Conservation (phyloP, 2,113 vertebrate species). For the Pedetes capensis region DNA sequence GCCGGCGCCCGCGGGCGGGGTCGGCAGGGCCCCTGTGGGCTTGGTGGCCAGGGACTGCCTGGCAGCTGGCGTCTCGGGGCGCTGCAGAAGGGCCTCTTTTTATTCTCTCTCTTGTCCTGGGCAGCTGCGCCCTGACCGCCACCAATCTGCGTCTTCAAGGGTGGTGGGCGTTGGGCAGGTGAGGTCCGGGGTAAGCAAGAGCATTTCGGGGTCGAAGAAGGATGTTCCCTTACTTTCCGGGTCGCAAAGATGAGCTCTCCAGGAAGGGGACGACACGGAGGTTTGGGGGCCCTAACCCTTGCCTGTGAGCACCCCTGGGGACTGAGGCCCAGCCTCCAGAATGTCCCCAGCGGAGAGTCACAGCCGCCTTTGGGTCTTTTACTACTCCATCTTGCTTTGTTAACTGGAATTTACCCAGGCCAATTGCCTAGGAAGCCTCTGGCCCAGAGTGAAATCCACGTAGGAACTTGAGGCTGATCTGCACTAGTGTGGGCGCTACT, state of each 20-base stretch:
- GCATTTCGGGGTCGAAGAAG: neutral
- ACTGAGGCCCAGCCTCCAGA: neutral
- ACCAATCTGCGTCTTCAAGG: neutral
- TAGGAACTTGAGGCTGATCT: neutral
- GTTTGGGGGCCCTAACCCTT: neutral
- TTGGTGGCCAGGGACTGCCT: no score
- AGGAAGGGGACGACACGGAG: neutral
- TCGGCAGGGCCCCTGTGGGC: neutral
- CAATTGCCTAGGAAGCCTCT: neutral
- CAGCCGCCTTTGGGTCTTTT: neutral
- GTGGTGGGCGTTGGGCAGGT: neutral
- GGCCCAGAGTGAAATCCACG: neutral
- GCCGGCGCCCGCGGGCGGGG: neutral
- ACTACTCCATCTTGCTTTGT: constrained; percentile 11
- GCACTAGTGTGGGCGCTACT: neutral
- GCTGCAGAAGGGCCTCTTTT: neutral
- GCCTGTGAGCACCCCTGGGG: neutral
- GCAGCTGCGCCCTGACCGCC: neutral
- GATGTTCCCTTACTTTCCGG: neutral
- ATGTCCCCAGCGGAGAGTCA: neutral
- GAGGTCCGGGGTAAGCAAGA: neutral
- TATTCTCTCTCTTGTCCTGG: neutral
- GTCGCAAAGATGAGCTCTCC: neutral
- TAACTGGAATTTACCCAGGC: neutral
- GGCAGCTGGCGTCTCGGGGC: neutral